phyloP scores from a whole-genome alignment of 2,888 invertebrate species.

The Euplexia lucipara region DNA sequence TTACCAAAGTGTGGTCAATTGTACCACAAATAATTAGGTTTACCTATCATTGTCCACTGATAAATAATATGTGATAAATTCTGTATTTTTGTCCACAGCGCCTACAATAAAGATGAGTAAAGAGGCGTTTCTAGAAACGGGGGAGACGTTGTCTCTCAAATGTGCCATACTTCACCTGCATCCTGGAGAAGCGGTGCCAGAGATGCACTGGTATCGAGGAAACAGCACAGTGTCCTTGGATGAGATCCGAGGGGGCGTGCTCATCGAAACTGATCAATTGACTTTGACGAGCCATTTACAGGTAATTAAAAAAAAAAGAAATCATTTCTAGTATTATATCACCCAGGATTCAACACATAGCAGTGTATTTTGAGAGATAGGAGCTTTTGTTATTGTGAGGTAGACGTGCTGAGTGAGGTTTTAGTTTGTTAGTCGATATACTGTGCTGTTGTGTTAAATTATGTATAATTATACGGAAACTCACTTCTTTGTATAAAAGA shows the following conservation, averaged over 20 bases:
- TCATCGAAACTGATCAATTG: conserved; percentile 85
- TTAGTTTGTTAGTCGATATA: too few species aligned
- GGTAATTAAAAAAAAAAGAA: too few species aligned
- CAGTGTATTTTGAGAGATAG: too few species aligned
- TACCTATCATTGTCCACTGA: background rate
- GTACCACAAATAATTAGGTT: background rate
- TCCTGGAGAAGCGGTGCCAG: conserved; percentile 76
- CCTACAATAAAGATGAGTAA: conserved; percentile 85
- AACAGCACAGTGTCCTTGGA: conserved; percentile 79
- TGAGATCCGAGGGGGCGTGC: conserved; percentile 87
- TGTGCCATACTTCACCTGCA: conserved; percentile 82
- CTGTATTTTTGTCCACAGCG: conserved; percentile 70
- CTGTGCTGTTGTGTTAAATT: too few species aligned
- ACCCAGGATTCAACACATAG: too few species aligned
- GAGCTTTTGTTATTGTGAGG: too few species aligned
- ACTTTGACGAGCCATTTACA: conserved; percentile 85
- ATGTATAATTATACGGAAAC: too few species aligned
- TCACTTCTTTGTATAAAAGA: too few species aligned
- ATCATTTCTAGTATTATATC: too few species aligned
- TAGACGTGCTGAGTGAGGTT: too few species aligned
- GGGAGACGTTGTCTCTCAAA: conserved; percentile 85
- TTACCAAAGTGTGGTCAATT: too few species aligned
- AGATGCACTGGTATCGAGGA: conserved; percentile 83
- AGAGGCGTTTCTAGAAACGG: conserved; percentile 86
- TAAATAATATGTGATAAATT: background rate